Evolutionary conservation across 2,797 vertebrate species (phyloP), one percentile per base, ranked within the genome.

Genomic region (Leptatherina wallacei): DNA sequence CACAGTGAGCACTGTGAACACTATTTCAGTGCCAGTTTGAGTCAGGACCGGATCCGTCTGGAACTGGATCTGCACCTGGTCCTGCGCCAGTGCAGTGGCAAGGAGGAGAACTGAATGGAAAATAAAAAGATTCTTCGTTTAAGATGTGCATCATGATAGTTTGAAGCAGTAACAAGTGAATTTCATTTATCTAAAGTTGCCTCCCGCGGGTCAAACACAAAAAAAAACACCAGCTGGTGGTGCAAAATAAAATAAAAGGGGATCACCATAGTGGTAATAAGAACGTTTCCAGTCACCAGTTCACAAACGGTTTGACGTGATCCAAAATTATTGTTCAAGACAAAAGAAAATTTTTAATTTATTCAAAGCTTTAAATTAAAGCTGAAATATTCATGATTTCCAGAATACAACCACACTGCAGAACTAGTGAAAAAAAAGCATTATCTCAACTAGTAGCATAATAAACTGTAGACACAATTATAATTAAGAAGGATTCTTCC

Each of bases 11-110:
- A 94, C 78, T 0, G 89, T 92, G 60, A 95, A 93, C 35, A 88
- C 59, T 0, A 85, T 68, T 2, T 88, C 69, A 0, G 35, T 71
- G 0, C 88, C 86, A 0, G 92, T 88, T 24, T 81, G 87, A 27
- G 85, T 86, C 80, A 89, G 78, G 32, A 95, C 85, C 0, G 91
- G 92, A 51, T 92, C 81, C 0, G 57, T 65, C 80, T 89, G 80
- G 70, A 95, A 92, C 83, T 89, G 73, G 75, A 95, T 83, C 33
- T 64, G 54, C 18, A 95, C 91, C 0, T 12, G 91, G 33, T 72
- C 18, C 87, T 94, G 92, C 47, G 91, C 81, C 67, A 86, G 36
- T 2, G 88, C 85, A 3, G 11, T 14, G 27, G 76, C 71, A 61
- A 64, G 56, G 52, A 90, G 62, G 59, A 90, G 61, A 60, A 65